Base-by-base conservation (phyloP, 2,888 invertebrate species). In the Cheilosia variabilis region DNA sequence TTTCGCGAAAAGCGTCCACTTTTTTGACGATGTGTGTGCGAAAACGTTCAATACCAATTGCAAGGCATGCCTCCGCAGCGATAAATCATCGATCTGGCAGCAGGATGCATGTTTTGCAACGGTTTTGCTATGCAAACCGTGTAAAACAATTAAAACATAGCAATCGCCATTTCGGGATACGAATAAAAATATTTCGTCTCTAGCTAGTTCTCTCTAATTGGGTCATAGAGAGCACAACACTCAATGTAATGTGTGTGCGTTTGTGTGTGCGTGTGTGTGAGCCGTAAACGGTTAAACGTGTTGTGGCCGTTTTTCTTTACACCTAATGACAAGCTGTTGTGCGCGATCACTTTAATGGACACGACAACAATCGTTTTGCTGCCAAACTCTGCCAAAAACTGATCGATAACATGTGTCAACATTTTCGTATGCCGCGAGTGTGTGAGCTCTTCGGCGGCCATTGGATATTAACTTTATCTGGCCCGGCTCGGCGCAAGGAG, bases 361-460 rank as follows among this genome's bases (percentile, higher is more conserved):
- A 81, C 68, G 68, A 86, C 86, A 86, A 81, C 86, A 86, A 86
- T 86, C 86, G 86, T 81, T 72, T 81, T 76, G 76, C 86, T 86
- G 86, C 62, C 81, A 81, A 77, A 76, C 76, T 86, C 81, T 81
- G 86, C 86, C 81, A 77, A 81, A 86, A 81, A 86, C 81, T 86
- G 86, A 86, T 86, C 81, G 86, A 80, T 86, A 86, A 86, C 86
- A 86, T 81, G 76, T 86, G 86, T 86, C 86, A 81, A 81, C 81
- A 81, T 81, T 86, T 86, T 81, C 81, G 71, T 69, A 73, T 58
- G 50, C 47, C 9, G 27, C n/a, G 34, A 24, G n/a, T 27, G 31
- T 27, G 45, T 31, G 43, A 55, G 37, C 34, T 65, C 65, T 65
- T 52, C 65, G 50, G 50, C 24, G 41, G 22, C 24, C 43, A 5